Evolutionary conservation across 2,113 vertebrate genomes (phyloP).

Genomic region (Scartelaos histophorus): DNA sequence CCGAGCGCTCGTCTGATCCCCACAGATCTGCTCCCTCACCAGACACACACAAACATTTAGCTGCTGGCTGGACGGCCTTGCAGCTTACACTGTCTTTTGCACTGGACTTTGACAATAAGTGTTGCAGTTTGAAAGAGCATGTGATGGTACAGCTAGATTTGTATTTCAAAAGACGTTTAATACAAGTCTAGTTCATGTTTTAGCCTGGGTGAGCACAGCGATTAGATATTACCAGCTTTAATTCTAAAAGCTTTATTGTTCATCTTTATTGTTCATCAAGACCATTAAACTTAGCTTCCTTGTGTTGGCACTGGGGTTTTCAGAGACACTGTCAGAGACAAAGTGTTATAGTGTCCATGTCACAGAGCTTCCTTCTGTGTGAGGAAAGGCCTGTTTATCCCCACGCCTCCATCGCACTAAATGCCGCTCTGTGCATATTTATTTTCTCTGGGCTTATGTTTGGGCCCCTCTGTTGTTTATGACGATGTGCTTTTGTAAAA

Average conservation of each 20-base stretch:
- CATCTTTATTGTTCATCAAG: not conserved
- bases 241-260: too few relatives aligned
- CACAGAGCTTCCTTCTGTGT: slow-evolving; percentile 57
- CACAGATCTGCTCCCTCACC: slow-evolving; percentile 34
- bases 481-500: slow-evolving; percentile 38
- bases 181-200: not conserved
- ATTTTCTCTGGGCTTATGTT: slow-evolving; percentile 57
- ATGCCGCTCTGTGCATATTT: slow-evolving; percentile 55
- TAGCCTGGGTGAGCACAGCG: not conserved
- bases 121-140: slow-evolving; percentile 14
- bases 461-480: slow-evolving; percentile 54
- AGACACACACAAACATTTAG: slow-evolving; percentile 32
- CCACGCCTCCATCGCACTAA: slow-evolving; percentile 45
- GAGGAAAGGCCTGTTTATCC: slow-evolving; percentile 66
- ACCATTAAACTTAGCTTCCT: slow-evolving; percentile 26
- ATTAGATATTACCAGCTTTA: too few relatives aligned
- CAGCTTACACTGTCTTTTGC: not conserved
- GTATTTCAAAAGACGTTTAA: too few relatives aligned
- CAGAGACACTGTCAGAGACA: slow-evolving; percentile 22
- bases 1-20: slow-evolving; percentile 49
- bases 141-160: not conserved
- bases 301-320: slow-evolving; percentile 9
- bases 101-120: slow-evolving; percentile 29
- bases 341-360: slow-evolving; percentile 34
- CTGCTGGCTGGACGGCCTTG: slow-evolving; percentile 17